Conservation (phyloP, 2,113 vertebrate species). For the Phylloscopus trochiloides region DNA sequence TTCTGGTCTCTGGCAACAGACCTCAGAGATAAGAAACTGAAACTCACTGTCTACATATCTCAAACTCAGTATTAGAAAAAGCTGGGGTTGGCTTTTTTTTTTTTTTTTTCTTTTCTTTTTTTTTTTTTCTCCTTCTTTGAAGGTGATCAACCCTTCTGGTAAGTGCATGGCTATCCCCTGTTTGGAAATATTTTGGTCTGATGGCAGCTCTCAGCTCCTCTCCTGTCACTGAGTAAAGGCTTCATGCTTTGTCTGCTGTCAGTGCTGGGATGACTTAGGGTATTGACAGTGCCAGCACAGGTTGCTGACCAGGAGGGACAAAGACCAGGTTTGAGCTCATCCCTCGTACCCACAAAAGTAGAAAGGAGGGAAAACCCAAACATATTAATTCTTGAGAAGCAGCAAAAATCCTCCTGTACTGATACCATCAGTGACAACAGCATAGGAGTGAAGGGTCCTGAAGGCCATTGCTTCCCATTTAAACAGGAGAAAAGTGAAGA, state of each 20-base stretch:
- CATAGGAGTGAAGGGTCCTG: background rate
- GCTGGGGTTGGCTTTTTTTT: background rate
- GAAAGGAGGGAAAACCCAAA: background rate
- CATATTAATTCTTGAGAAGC: background rate
- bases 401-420: rapidly evolving
- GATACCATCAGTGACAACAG: rapidly evolving
- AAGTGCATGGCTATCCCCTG: rapidly evolving
- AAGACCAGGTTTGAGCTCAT: background rate
- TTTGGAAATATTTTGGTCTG: background rate
- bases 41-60: background rate
- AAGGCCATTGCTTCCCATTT: background rate
- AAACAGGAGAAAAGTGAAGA: background rate
- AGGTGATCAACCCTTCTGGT: background rate
- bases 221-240: background rate
- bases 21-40: background rate
- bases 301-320: background rate
- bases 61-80: background rate
- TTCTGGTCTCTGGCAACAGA: background rate
- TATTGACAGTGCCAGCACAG: background rate
- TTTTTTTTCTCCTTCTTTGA: background rate
- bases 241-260: background rate
- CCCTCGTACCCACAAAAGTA: background rate
- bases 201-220: background rate
- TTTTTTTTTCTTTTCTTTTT: background rate
- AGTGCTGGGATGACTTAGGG: background rate